Evolutionary conservation across 1,140 invertebrate genomes (phyloP), one percentile per base, ranked within the genome.

Genomic region (Drosophila obscura): DNA sequence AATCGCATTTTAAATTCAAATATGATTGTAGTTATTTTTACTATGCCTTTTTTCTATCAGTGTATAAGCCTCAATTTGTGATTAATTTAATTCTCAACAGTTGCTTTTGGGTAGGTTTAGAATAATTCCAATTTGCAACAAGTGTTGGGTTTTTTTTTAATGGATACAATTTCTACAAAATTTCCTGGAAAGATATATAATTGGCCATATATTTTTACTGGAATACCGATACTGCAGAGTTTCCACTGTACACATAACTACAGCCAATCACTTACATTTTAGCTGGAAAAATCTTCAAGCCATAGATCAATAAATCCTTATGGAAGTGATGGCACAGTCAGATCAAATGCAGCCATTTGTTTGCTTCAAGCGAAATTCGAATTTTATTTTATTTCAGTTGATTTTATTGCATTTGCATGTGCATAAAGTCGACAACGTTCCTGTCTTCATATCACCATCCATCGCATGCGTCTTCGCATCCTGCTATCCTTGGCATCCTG

Each of bases 371-470:
- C 31, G 22, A 24, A 46, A 62, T 76, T 67, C 55, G 41, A 31
- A 31, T 59, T 72, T 13, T 44, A 61, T 65, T 72, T 66, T 76
- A 56, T 77, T 66, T 84, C 71, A 44, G 35, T 39, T 39, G 35
- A 39, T 68, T 85, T 80, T 81, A 77, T 85, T 85, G 65, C 64
- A 85, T 81, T 84, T 85, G 64, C 77, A 73, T 84, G 60, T 65
- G 63, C 53, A 69, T 52, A 57, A 59, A 24, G 24, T 15, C 48
- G 44, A 56, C 57, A 55, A 19, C 63, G 46, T 77, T 50, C 43
- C 41, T 44, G 53, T 74, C 71, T 48, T 58, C 39, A 73, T 57
- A 53, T 39, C 69, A 26, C n/a, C 11, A 48, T 52, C 31, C 63
- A 44, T 59, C 39, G 51, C 44, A 31, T 55, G 63, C 39, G 35